These are phyloP conservation scores for Trachythela sp. DNA, from an alignment of 64 coral and sea anemone species.

Conservation along the genomic window DNA sequence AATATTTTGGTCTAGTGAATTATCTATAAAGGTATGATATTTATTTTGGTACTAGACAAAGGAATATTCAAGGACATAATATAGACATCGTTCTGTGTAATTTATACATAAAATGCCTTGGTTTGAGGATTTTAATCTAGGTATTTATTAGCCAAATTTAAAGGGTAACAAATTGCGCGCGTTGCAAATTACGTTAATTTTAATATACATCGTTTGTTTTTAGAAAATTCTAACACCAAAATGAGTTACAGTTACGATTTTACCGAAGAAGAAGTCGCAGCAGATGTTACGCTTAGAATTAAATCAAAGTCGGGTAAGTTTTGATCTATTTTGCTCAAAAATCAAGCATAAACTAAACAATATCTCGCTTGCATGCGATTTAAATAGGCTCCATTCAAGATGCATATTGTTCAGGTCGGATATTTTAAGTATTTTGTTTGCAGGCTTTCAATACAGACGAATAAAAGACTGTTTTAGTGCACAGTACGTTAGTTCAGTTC, in stretches of 20 bases:
- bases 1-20: neutral
- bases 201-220: neutral
- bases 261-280: neutral
- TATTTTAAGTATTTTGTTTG: neutral
- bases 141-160: too few relatives aligned
- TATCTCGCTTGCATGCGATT: neutral
- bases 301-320: neutral
- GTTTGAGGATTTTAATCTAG: too few relatives aligned
- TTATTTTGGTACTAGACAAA: too few relatives aligned
- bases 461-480: neutral
- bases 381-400: neutral
- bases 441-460: neutral
- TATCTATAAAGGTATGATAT: too few relatives aligned
- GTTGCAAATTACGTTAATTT: neutral
- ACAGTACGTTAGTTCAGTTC: neutral
- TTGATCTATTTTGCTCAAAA: neutral
- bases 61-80: too few relatives aligned
- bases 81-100: too few relatives aligned
- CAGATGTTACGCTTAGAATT: neutral
- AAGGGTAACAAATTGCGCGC: too few relatives aligned
- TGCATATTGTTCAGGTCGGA: neutral
- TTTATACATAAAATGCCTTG: too few relatives aligned
- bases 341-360: neutral
- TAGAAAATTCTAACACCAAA: neutral
- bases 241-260: neutral